Evolutionary conservation across 2,888 invertebrate genomes (phyloP).

Genomic region (Drosophila fungiperda): DNA sequence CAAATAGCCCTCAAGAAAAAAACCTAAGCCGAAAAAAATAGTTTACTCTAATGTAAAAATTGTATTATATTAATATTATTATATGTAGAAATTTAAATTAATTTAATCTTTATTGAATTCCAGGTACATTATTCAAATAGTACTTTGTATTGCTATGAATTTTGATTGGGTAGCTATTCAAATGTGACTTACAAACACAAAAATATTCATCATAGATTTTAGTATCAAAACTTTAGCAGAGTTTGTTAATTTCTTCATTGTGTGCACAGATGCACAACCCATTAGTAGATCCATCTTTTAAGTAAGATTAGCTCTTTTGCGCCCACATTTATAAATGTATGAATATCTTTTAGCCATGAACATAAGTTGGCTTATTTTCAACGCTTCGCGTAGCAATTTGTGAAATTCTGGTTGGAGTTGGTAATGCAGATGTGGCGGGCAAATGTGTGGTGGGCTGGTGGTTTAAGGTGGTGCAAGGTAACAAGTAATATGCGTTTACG

Average conservation of each 20-base stretch:
- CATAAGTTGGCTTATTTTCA: conserved; percentile 72
- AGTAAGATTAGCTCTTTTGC: conserved; percentile 18
- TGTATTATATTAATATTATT: background rate
- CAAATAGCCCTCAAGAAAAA: background rate
- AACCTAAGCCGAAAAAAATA: no score
- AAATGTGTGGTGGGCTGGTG: background rate
- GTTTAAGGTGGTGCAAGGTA: conserved; percentile 28
- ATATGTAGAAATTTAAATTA: background rate
- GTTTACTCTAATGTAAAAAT: no score
- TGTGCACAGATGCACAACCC: conserved; percentile 33
- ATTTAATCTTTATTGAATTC: background rate
- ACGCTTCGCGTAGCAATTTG: conserved; percentile 77
- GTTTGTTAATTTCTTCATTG: conserved; percentile 22
- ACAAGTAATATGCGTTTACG: conserved; percentile 60
- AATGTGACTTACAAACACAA: no score
- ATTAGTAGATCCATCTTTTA: conserved; percentile 8
- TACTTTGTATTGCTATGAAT: no score
- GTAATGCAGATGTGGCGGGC: conserved; percentile 22
- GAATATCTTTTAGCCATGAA: conserved; percentile 19
- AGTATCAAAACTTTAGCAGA: background rate
- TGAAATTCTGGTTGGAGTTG: conserved; percentile 68
- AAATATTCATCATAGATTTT: background rate
- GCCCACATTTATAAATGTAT: background rate
- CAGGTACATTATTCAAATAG: no score
- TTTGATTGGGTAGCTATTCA: no score